Evolutionary conservation across 2,888 invertebrate genomes (phyloP).

Genomic region (Bursaphelenchus okinawaensis): DNA sequence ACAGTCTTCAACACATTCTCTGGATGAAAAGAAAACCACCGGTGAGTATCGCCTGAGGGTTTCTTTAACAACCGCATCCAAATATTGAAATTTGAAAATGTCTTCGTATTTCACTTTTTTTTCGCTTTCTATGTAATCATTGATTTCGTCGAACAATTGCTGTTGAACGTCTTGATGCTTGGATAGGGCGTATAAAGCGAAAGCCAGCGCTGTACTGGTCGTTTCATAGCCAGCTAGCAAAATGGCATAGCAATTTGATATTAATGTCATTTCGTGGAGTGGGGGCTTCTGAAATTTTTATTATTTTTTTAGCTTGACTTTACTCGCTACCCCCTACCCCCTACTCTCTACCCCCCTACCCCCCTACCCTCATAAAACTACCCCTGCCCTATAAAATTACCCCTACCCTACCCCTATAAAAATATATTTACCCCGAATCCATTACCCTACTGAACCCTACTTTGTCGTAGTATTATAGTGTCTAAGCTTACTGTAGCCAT

Average conservation of each 20-base stretch:
- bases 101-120: neutral
- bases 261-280: conserved; percentile 54
- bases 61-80: neutral
- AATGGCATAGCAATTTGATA: conserved; percentile 61
- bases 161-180: neutral
- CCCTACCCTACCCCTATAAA: too few species aligned
- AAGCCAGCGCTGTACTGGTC: conserved; percentile 62
- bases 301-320: too few species aligned
- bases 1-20: neutral
- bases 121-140: neutral
- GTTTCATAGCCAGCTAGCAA: conserved; percentile 63
- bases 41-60: neutral
- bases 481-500: too few species aligned
- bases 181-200: conserved; percentile 61
- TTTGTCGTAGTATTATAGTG: too few species aligned
- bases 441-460: too few species aligned
- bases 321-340: too few species aligned
- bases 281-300: conserved; percentile 19
- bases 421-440: too few species aligned
- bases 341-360: too few species aligned
- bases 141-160: neutral
- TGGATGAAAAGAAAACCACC: neutral
- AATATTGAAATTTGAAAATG: neutral
- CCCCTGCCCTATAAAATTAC: too few species aligned
- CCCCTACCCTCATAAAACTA: too few species aligned